These are phyloP conservation scores for Drosophila yooni DNA, from an alignment of 2,888 invertebrate genomes.

Conservation along the genomic window DNA sequence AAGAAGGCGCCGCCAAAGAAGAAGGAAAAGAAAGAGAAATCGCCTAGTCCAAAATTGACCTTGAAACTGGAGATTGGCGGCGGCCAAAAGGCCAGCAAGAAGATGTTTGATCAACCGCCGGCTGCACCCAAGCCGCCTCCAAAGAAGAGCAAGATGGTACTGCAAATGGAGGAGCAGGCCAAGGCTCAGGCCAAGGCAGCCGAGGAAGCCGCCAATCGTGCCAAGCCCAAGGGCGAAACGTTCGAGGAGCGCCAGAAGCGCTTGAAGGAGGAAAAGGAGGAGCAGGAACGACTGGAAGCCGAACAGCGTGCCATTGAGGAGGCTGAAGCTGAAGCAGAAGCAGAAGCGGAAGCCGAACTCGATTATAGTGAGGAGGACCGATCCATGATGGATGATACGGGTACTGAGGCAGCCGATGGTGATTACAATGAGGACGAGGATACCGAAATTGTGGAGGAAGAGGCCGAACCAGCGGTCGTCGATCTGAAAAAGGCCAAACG, in stretches of 20 bases:
- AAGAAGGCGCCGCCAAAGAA: slow-evolving; percentile 82
- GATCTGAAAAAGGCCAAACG: slow-evolving; percentile 74
- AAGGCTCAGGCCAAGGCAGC: slow-evolving; percentile 83
- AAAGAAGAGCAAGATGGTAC: slow-evolving; percentile 83
- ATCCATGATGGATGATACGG: slow-evolving; percentile 67
- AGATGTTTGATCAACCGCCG: slow-evolving; percentile 83
- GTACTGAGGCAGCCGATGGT: slow-evolving; percentile 70
- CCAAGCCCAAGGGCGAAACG: slow-evolving; percentile 82
- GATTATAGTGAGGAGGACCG: slow-evolving; percentile 57
- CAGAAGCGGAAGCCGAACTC: slow-evolving; percentile 64
- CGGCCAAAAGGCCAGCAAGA: slow-evolving; percentile 83
- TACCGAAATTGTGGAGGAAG: slow-evolving; percentile 54
- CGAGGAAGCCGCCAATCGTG: slow-evolving; percentile 81
- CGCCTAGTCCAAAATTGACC: slow-evolving; percentile 83
- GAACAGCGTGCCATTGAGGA: slow-evolving; percentile 80
- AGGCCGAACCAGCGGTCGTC: slow-evolving; percentile 60
- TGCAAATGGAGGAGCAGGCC: slow-evolving; percentile 85
- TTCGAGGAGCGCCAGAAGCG: slow-evolving; percentile 83
- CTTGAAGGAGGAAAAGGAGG: slow-evolving; percentile 81
- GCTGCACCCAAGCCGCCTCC: slow-evolving; percentile 83
- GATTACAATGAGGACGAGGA: slow-evolving; percentile 66
- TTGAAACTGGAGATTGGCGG: slow-evolving; percentile 84
- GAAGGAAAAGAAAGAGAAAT: slow-evolving; percentile 83
- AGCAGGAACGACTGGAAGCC: slow-evolving; percentile 80
- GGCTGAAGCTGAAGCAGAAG: slow-evolving; percentile 76